Evolutionary conservation across 2,797 vertebrate species (phyloP).

Genomic region (Neostethus bicornis): DNA sequence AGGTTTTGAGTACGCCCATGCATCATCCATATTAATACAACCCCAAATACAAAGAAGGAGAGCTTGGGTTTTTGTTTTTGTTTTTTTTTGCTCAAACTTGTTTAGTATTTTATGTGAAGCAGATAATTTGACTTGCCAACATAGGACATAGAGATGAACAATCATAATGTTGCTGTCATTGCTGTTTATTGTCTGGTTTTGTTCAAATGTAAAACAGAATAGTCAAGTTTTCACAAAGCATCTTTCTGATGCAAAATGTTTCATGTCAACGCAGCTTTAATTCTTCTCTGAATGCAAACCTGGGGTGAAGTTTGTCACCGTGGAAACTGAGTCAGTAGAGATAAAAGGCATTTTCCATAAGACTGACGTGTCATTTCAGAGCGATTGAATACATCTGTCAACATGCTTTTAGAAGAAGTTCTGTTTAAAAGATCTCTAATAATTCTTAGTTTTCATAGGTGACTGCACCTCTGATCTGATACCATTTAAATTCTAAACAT

Average conservation of each 20-base stretch:
- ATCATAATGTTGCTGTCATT: too few species aligned
- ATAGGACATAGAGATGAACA: too few species aligned
- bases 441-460: too few species aligned
- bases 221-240: too few species aligned
- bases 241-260: neutral
- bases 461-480: too few species aligned
- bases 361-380: neutral
- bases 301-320: neutral
- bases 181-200: too few species aligned
- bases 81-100: constrained; percentile 19
- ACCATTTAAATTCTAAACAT: too few species aligned
- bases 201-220: too few species aligned
- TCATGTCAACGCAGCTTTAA: too few species aligned
- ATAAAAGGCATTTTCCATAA: neutral
- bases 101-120: constrained; percentile 19
- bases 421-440: neutral
- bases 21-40: constrained; percentile 33
- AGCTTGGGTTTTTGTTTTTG: too few species aligned
- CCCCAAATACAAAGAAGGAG: constrained; percentile 32
- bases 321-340: too few species aligned
- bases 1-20: constrained; percentile 36
- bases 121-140: too few species aligned
- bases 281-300: neutral
- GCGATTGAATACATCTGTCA: neutral
- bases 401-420: neutral